These are phyloP conservation scores for Bembecia ichneumoniformis DNA, from an alignment of 2,888 invertebrate species.

Conservation along the genomic window DNA sequence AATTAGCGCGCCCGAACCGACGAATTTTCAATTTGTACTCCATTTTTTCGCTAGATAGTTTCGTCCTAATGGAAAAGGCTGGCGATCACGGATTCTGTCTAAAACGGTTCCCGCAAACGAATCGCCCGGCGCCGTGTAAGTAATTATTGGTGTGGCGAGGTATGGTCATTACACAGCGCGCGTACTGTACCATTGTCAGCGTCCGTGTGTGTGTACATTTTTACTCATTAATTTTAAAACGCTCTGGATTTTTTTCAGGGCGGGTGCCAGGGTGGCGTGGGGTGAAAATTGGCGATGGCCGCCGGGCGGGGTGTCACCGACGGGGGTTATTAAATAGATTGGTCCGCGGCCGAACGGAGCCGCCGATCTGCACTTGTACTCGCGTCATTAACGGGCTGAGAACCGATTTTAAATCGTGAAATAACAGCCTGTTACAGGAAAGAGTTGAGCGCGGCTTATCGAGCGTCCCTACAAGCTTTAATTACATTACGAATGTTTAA, in stretches of 20 bases:
- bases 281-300: conserved; percentile 71
- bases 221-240: conserved; percentile 75
- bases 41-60: conserved; percentile 61
- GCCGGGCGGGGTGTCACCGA: conserved; percentile 71
- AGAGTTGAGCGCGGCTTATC: conserved; percentile 69
- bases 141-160: conserved; percentile 38
- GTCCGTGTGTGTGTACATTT: conserved; percentile 69
- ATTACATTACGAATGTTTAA: conserved; percentile 53
- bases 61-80: conserved; percentile 51
- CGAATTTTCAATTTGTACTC: conserved; percentile 67
- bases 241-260: conserved; percentile 73
- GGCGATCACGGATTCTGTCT: conserved; percentile 36
- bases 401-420: conserved; percentile 71
- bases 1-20: conserved; percentile 57
- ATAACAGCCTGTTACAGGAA: conserved; percentile 70
- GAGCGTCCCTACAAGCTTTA: conserved; percentile 53
- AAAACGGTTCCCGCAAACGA: conserved; percentile 20
- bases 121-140: background rate
- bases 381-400: conserved; percentile 73
- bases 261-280: conserved; percentile 57
- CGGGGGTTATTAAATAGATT: conserved; percentile 74
- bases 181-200: conserved; percentile 48
- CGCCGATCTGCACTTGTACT: conserved; percentile 72
- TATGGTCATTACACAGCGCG: conserved; percentile 56
- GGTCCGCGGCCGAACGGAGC: conserved; percentile 73